Conservation (phyloP, 2,888 invertebrate genomes). For the Halictus quadricinctus region DNA sequence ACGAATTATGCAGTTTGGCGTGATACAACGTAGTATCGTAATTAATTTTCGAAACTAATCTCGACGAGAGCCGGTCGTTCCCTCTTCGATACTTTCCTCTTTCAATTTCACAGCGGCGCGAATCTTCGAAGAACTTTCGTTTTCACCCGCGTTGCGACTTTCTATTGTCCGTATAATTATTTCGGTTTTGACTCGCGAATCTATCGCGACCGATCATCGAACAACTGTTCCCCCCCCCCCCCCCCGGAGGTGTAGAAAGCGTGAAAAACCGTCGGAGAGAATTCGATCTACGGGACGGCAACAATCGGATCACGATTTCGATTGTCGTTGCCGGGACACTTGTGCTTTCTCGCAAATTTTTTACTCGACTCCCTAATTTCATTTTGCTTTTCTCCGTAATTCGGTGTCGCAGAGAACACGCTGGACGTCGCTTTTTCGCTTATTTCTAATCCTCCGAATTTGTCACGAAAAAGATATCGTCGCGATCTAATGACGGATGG, state of each 20-base stretch:
- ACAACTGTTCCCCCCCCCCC: background rate
- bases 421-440: background rate
- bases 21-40: background rate
- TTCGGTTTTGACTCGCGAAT: slow-evolving; percentile 39
- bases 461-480: no score
- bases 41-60: slow-evolving; percentile 22
- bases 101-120: slow-evolving; percentile 18
- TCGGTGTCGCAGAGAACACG: background rate
- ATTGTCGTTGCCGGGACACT: slow-evolving; percentile 31
- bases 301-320: slow-evolving; percentile 49
- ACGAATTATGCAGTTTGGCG: background rate
- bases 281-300: slow-evolving; percentile 17
- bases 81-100: slow-evolving; percentile 21
- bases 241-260: slow-evolving; percentile 48
- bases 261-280: slow-evolving; percentile 43
- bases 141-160: slow-evolving; percentile 35
- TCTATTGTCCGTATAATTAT: slow-evolving; percentile 44
- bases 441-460: no score
- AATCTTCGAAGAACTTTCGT: slow-evolving; percentile 30
- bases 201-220: slow-evolving; percentile 38
- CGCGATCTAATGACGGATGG: background rate
- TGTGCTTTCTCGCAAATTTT: slow-evolving; percentile 39
- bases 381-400: no score
- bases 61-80: slow-evolving; percentile 30
- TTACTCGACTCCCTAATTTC: slow-evolving; percentile 9